phyloP scores from a whole-genome alignment of 2,888 invertebrate species.

The Homarus gammarus region DNA sequence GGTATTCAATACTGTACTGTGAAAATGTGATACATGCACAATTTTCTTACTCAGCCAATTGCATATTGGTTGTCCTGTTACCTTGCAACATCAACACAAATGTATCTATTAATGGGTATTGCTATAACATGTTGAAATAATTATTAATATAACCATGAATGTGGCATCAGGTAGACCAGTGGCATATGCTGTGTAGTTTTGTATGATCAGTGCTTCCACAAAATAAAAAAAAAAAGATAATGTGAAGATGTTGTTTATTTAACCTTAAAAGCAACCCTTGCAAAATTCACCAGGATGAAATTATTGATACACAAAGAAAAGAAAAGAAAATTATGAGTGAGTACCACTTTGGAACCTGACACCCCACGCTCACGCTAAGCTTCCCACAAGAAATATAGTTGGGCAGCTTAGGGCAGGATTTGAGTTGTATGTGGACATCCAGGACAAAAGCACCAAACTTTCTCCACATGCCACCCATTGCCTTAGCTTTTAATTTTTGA shows the following conservation, averaged over 20 bases:
- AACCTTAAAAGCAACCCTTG: too few species aligned
- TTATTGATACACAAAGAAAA: too few species aligned
- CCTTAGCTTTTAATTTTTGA: too few species aligned
- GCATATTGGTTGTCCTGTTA: constrained; percentile 69
- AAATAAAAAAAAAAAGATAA: constrained; percentile 74
- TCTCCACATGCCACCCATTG: too few species aligned
- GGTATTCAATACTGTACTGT: constrained; percentile 31
- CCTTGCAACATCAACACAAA: constrained; percentile 68
- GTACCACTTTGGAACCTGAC: too few species aligned
- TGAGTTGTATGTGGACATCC: too few species aligned
- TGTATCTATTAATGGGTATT: constrained; percentile 72
- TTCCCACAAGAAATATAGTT: too few species aligned
- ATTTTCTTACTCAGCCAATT: constrained; percentile 38
- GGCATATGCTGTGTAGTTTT: constrained; percentile 76
- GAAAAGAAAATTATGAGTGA: too few species aligned
- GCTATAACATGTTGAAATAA: constrained; percentile 73
- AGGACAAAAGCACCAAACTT: too few species aligned
- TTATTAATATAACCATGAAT: constrained; percentile 70
- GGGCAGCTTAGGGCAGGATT: too few species aligned
- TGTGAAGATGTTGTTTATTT: constrained; percentile 42
- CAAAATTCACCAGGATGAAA: too few species aligned
- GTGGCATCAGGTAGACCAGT: constrained; percentile 72
- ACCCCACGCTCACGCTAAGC: too few species aligned
- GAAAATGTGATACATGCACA: constrained; percentile 59
- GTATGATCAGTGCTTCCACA: constrained; percentile 76